Evolutionary conservation across 2,888 invertebrate species (phyloP).

Genomic region (Cheilosia grossa): DNA sequence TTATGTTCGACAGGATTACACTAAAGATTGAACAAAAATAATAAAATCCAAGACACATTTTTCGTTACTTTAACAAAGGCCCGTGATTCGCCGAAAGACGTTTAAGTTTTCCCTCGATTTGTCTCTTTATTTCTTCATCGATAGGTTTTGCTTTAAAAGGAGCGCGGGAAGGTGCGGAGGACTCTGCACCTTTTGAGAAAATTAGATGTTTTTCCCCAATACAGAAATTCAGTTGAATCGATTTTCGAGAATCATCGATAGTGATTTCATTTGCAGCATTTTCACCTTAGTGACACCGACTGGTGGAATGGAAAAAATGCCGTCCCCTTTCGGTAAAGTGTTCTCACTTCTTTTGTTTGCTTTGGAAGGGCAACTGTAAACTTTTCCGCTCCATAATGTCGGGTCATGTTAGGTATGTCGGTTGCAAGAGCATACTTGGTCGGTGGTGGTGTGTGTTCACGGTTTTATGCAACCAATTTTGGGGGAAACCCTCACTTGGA

Average conservation of each 20-base stretch:
- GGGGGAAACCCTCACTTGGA: constrained; percentile 7
- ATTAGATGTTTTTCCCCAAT: constrained; percentile 23
- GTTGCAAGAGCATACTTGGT: constrained; percentile 36
- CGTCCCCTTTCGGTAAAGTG: background rate
- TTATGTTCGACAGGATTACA: constrained; percentile 3
- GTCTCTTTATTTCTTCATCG: constrained; percentile 43
- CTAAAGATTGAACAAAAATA: constrained; percentile 6
- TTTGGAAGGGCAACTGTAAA: constrained; percentile 45
- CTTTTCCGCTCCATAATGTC: constrained; percentile 26
- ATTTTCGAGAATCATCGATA: constrained; percentile 48
- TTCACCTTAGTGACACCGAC: constrained; percentile 30
- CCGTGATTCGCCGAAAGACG: constrained; percentile 9
- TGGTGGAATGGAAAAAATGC: background rate
- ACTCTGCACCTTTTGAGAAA: constrained; percentile 13
- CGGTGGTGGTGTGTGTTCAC: constrained; percentile 40
- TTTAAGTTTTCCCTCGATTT: constrained; percentile 22
- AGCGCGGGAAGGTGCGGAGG: background rate
- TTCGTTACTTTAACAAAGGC: constrained; percentile 19
- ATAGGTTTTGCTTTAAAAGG: background rate
- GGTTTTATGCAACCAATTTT: constrained; percentile 53
- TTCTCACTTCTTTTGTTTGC: constrained; percentile 26
- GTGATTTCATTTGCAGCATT: constrained; percentile 30
- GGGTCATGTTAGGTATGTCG: constrained; percentile 26
- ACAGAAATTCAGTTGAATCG: constrained; percentile 39
- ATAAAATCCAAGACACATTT: background rate